Conservation (phyloP, 2,113 vertebrate genomes). For the Ochotona curzoniae region DNA sequence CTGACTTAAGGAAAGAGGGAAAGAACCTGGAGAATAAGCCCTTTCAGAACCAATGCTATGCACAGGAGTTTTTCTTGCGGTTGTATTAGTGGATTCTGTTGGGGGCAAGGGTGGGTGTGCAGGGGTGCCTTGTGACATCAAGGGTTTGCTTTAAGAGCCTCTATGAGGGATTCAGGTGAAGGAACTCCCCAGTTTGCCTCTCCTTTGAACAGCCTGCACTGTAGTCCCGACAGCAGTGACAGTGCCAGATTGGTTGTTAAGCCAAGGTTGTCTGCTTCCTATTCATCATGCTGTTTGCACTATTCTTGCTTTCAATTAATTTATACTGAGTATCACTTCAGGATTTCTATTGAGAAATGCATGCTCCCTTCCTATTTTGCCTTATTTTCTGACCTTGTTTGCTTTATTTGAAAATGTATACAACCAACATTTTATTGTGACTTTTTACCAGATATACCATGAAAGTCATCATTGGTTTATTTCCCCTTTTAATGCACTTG, state of each 20-base stretch:
- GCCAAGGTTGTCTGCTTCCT: conserved; percentile 38
- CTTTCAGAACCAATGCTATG: conserved; percentile 45
- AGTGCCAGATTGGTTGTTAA: conserved; percentile 35
- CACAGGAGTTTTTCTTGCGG: conserved; percentile 26
- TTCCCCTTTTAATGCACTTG: neutral
- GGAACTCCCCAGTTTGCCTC: conserved; percentile 38
- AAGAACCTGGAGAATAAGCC: neutral
- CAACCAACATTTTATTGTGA: conserved; percentile 46
- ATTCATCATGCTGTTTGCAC: conserved; percentile 36
- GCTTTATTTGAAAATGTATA: conserved; percentile 42
- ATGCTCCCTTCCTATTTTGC: neutral
- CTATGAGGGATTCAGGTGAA: conserved; percentile 59
- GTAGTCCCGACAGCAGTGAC: conserved; percentile 12
- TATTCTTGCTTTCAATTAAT: conserved; percentile 35
- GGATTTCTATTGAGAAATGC: neutral
- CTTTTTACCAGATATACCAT: neutral
- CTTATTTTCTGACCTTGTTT: conserved; percentile 51
- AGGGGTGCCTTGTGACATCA: neutral
- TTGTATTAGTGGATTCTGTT: conserved; percentile 13
- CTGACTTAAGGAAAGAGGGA: conserved; percentile 22
- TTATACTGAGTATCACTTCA: neutral
- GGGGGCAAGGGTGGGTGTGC: neutral
- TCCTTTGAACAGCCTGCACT: conserved; percentile 28
- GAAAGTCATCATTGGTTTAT: neutral
- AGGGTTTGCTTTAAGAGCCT: conserved; percentile 49